Evolutionary conservation across 2,113 vertebrate species (phyloP), one percentile per base, ranked within the genome.

Genomic region (Gymnogyps californianus): DNA sequence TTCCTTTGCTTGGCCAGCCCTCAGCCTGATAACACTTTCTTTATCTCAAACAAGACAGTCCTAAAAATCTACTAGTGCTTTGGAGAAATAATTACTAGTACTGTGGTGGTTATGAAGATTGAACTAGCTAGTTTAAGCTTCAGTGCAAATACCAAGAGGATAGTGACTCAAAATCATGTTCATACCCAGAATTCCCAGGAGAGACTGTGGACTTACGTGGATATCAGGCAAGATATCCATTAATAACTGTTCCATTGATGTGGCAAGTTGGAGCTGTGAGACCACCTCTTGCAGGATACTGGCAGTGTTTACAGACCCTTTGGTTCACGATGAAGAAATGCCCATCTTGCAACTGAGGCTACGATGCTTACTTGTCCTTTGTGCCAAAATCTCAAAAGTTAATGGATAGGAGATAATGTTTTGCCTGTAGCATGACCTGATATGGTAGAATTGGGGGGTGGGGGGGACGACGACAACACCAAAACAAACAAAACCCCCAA

Each of bases 401-500:
- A 67, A 14, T 22, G 12, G 26, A 9, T 47, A 62, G 26, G 55
- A 46, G 28, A 69, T 52, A 49, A 29, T n/a, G 28, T 77, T 70
- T 85, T n/a, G 4, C 46, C 16, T 76, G 42, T 66, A 78, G 34
- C 16, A 16, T 84, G 57, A 49, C 15, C 34, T 89, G 36, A 13
- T 62, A 20, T 0, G 14, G 29, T 59, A 79, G 54, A 85, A 69
- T 67, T 87, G 40, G 34, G 31, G n/a, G 44, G 49, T 9, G 16
- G 11, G 4, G 7, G 11, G 5, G 13, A 21, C 0, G 4, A 64
- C 49, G 9, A 19, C 1, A 4, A 54, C 67, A 52, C 8, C 26
- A 40, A 54, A 76, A 19, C 9, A 47, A 69, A 64, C 8, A n/a
- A 44, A 51, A 0, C 2, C 9, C 6, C 0, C 11, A 0, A 28